phyloP scores from a whole-genome alignment of 2,113 vertebrate genomes.

The Xyliphius kryptos region DNA sequence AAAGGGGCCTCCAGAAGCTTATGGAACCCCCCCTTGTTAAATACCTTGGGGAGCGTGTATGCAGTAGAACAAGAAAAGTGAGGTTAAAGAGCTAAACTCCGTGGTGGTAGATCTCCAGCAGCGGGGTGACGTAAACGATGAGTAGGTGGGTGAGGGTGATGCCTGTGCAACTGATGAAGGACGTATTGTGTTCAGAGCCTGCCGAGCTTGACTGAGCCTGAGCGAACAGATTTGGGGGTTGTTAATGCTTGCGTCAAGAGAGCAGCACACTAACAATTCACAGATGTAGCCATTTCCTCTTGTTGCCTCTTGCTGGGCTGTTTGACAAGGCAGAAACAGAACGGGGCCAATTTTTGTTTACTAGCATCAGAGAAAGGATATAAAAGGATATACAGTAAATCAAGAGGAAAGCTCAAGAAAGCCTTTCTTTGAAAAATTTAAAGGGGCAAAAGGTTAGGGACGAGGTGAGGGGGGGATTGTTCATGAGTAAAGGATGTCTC shows the following conservation, averaged over 20 bases:
- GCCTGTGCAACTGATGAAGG: slow-evolving; percentile 29
- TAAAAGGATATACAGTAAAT: slow-evolving; percentile 3
- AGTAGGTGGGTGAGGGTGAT: too few relatives aligned
- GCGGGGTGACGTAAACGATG: slow-evolving; percentile 8
- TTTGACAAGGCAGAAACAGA: slow-evolving; percentile 15
- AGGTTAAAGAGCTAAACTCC: neutral
- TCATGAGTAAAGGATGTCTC: neutral
- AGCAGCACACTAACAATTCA: slow-evolving; percentile 28
- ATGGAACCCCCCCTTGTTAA: neutral
- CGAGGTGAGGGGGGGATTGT: neutral
- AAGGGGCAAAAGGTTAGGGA: neutral
- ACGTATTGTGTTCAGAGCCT: slow-evolving; percentile 16
- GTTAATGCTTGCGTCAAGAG: slow-evolving; percentile 29
- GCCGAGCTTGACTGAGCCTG: slow-evolving; percentile 20
- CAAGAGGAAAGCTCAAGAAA: neutral
- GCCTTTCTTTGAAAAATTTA: neutral
- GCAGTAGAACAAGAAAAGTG: neutral
- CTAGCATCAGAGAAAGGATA: slow-evolving; percentile 8
- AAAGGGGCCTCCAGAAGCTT: too few relatives aligned
- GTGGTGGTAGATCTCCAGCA: slow-evolving; percentile 4
- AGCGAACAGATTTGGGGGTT: slow-evolving; percentile 29
- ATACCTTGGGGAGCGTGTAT: neutral
- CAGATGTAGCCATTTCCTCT: slow-evolving; percentile 38
- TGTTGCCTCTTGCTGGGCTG: slow-evolving; percentile 24
- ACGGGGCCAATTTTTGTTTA: neutral